These are phyloP conservation scores for Raja brachyura DNA, from an alignment of 2,113 vertebrate genomes.

Conservation along the genomic window DNA sequence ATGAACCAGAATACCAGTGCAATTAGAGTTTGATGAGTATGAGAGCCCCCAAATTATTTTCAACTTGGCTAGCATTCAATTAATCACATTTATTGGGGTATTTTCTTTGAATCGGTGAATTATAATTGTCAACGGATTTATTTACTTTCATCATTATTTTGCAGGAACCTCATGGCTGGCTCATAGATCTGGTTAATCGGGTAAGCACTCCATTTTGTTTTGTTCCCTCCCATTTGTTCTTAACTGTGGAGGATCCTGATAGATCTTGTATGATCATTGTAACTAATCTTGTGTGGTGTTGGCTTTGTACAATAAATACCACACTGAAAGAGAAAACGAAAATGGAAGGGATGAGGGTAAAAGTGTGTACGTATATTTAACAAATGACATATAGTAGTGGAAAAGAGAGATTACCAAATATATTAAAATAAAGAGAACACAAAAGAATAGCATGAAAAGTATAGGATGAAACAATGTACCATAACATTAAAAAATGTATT, in stretches of 20 bases:
- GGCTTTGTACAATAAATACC: background rate
- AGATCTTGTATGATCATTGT: background rate
- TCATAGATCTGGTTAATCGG: constrained; percentile 95
- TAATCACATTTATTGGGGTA: background rate
- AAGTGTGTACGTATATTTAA: background rate
- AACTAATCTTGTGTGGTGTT: background rate
- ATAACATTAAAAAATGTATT: background rate
- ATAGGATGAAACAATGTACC: background rate
- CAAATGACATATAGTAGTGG: background rate
- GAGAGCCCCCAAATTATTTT: background rate
- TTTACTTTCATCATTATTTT: constrained; percentile 40
- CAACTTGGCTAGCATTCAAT: background rate
- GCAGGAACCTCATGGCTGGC: constrained; percentile 97
- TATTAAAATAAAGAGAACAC: background rate
- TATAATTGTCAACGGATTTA: background rate
- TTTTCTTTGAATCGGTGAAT: background rate
- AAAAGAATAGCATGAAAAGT: background rate
- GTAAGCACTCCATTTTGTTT: constrained; percentile 53
- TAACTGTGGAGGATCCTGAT: background rate
- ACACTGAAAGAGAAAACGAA: background rate
- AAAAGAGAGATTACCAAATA: background rate
- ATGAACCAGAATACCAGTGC: too few species aligned
- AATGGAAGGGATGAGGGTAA: background rate
- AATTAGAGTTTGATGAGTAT: background rate
- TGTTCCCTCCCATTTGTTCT: background rate